Conservation (phyloP, 2,113 vertebrate species). For the Dicentrarchus labrax region DNA sequence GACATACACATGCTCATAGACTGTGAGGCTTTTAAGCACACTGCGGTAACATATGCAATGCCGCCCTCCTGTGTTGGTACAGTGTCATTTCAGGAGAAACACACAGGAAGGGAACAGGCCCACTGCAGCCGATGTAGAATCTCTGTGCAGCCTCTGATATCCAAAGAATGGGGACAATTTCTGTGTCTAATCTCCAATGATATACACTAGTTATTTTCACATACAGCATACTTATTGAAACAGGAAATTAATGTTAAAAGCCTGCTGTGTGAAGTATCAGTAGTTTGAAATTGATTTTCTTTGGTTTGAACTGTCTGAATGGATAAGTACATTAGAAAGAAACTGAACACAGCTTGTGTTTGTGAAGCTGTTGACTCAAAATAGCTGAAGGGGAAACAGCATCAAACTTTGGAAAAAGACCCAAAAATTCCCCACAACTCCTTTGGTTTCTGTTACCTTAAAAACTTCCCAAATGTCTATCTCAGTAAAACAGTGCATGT, state of each 20-base stretch:
- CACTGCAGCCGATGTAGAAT: background rate
- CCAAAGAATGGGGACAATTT: background rate
- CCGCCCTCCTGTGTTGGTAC: constrained; percentile 36
- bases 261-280: background rate
- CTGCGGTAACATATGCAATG: background rate
- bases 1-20: background rate
- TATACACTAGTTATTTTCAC: background rate
- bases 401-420: background rate
- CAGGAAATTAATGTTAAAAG: background rate
- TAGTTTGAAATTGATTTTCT: background rate
- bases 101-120: background rate
- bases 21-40: background rate
- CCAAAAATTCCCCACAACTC: background rate
- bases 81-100: background rate
- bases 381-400: background rate
- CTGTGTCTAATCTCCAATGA: background rate
- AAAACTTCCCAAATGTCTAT: background rate
- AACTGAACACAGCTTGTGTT: background rate
- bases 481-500: background rate
- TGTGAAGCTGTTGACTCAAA: background rate
- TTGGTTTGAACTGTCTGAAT: background rate
- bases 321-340: background rate
- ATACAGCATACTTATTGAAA: background rate
- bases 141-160: background rate
- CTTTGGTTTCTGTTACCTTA: background rate